Evolutionary conservation across 2,888 invertebrate genomes (phyloP), one percentile per base, ranked within the genome.

Genomic region (Polia nebulosa): DNA sequence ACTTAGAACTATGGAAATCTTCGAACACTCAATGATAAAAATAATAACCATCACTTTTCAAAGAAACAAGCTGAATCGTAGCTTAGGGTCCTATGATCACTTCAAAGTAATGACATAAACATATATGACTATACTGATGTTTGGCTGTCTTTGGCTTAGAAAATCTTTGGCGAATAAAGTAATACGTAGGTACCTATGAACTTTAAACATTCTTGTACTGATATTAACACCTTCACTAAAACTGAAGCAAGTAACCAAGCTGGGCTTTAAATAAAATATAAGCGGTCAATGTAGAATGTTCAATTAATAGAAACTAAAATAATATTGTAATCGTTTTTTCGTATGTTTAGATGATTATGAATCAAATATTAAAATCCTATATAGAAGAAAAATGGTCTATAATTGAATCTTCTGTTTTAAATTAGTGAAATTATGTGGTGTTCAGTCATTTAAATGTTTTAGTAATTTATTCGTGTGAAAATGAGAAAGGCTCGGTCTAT

Each of bases 1-100:
- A 96, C 96, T 73, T 97, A 95, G 93, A 82, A 15, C 11, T 32
- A 27, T 15, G 49, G 41, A 39, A 56, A 49, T 36, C 3, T 11
- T 34, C 17, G 51, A 15, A 36, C 20, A 45, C 11, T 13, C 7
- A 9, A 41, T 22, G 20, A 44, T 32, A 36, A n/a, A n/a, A 52
- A 60, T 25, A 22, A 20, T 1, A 49, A 47, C 1, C 3, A 53
- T 41, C 13, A 61, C 15, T n/a, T 47, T 32, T 39, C 17, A 34
- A 47, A 47, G 25, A 65, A 65, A 13, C 15, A 32, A 17, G 13
- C 9, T 39, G 36, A 32, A 25, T 22, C 5, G 3, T 15, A 39
- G 11, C 44, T n/a, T 17, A 52, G 13, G n/a, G 44, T 53, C 55
- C 39, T 51, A 59, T 45, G 15, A 69, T 69, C 22, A 76, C 34